phyloP scores from a whole-genome alignment of 2,113 vertebrate species.

The Dolichallabes microphthalmus region DNA sequence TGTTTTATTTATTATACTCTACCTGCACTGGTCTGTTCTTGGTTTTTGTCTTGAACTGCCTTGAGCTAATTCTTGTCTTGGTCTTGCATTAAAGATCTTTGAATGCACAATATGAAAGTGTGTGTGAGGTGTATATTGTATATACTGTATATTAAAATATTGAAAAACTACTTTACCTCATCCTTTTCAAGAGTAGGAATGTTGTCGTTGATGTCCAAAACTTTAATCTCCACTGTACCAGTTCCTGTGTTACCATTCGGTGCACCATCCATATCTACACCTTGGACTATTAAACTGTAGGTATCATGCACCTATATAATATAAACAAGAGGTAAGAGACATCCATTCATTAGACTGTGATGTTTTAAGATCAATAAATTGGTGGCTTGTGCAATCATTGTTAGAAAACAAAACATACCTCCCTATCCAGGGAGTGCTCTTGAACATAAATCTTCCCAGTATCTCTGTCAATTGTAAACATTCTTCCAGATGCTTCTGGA shows the following conservation, averaged over 20 bases:
- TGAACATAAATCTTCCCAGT: constrained; percentile 67
- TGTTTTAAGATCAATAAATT: background rate
- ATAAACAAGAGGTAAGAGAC: background rate
- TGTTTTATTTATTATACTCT: too few species aligned
- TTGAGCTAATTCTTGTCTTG: too few species aligned
- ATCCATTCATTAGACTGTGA: background rate
- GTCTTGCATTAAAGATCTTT: too few species aligned
- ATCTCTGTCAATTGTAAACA: constrained; percentile 63
- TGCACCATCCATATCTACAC: constrained; percentile 61
- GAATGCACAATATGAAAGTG: too few species aligned
- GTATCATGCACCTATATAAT: constrained; percentile 54
- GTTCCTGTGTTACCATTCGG: constrained; percentile 60
- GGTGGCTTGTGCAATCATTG: background rate
- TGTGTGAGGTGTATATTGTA: too few species aligned
- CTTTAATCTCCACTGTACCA: constrained; percentile 65
- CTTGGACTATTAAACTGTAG: constrained; percentile 65
- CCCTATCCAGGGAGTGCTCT: constrained; percentile 66
- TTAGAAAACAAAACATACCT: constrained; percentile 59
- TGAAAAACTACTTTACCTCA: constrained; percentile 51
- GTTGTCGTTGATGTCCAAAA: constrained; percentile 75
- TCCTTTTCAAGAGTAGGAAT: constrained; percentile 66
- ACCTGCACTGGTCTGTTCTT: too few species aligned
- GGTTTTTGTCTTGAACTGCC: too few species aligned
- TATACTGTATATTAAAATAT: background rate
- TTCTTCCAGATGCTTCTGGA: constrained; percentile 50